Conservation (phyloP, 2,888 invertebrate species). For the Cheilosia impressa region DNA sequence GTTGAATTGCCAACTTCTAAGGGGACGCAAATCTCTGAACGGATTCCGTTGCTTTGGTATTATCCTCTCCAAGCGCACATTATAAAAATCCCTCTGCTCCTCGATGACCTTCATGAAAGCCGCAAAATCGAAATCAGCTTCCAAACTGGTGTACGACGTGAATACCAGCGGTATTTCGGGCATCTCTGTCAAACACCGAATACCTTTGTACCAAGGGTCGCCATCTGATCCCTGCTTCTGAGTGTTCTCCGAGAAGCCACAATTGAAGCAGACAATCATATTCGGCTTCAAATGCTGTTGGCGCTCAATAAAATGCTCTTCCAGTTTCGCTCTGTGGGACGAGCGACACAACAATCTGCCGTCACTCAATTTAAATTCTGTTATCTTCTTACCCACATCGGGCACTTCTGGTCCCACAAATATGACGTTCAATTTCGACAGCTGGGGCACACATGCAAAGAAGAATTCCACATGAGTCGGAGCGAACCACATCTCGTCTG, state of each 20-base stretch:
- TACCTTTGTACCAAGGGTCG: slow-evolving; percentile 75
- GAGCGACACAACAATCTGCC: slow-evolving; percentile 61
- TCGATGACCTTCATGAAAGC: slow-evolving; percentile 71
- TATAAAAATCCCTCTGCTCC: slow-evolving; percentile 6
- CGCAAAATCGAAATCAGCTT: slow-evolving; percentile 78
- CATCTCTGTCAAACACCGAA: slow-evolving; percentile 76
- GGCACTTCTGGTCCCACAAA: slow-evolving; percentile 78
- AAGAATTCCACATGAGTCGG: slow-evolving; percentile 78
- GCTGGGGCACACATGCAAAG: slow-evolving; percentile 77
- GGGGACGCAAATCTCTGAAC: slow-evolving; percentile 79
- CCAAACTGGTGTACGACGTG: slow-evolving; percentile 79
- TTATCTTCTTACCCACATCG: background rate
- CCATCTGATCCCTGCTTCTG: slow-evolving; percentile 12
- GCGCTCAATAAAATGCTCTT: slow-evolving; percentile 72
- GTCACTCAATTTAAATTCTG: background rate
- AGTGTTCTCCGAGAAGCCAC: slow-evolving; percentile 78
- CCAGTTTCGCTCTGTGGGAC: slow-evolving; percentile 73
- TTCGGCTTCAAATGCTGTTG: slow-evolving; percentile 70
- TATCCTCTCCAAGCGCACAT: slow-evolving; percentile 74
- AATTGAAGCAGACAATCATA: slow-evolving; percentile 79
- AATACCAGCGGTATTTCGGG: slow-evolving; percentile 79
- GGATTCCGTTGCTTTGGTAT: slow-evolving; percentile 78
- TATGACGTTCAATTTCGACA: slow-evolving; percentile 76
- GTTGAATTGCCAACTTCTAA: slow-evolving; percentile 77
- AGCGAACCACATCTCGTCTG: slow-evolving; percentile 78